phyloP scores from a whole-genome alignment of 2,113 vertebrate genomes.

The Myotis davidii region DNA sequence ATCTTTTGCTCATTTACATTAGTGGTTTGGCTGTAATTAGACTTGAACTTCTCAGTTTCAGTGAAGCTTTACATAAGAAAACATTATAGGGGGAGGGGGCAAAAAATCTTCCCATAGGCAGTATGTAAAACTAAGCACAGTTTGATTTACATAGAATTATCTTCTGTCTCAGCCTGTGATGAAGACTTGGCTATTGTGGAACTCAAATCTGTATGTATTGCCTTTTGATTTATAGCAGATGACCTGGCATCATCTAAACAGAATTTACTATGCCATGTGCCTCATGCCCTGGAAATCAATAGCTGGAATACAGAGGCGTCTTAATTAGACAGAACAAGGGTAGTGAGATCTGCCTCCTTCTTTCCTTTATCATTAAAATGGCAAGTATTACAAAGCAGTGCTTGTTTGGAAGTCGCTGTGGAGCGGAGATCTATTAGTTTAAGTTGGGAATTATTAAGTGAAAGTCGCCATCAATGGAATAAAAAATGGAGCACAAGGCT shows the following conservation, averaged over 20 bases:
- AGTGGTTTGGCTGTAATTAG: slow-evolving; percentile 46
- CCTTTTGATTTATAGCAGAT: slow-evolving; percentile 53
- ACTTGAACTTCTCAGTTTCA: slow-evolving; percentile 56
- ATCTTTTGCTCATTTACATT: slow-evolving; percentile 46
- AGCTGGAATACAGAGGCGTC: slow-evolving; percentile 32
- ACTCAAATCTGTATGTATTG: slow-evolving; percentile 38
- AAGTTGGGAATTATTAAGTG: neutral
- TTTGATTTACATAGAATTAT: slow-evolving; percentile 63
- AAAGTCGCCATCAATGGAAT: neutral
- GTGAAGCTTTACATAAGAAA: neutral
- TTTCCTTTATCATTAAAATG: slow-evolving; percentile 30
- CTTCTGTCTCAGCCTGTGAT: slow-evolving; percentile 55
- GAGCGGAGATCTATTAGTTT: neutral
- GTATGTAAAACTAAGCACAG: slow-evolving; percentile 8
- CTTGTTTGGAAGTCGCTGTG: neutral
- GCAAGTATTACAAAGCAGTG: neutral
- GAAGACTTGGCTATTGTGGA: neutral
- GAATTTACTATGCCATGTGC: slow-evolving; percentile 51
- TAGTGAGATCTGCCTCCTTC: neutral
- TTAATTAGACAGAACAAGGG: slow-evolving; percentile 35
- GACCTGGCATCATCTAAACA: slow-evolving; percentile 53
- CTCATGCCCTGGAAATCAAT: slow-evolving; percentile 3
- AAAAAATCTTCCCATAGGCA: slow-evolving; percentile 31
- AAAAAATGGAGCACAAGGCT: neutral
- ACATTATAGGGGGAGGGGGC: neutral